These are phyloP conservation scores for Hippoglossus stenolepis DNA, from an alignment of 2,113 vertebrate genomes.

Conservation along the genomic window DNA sequence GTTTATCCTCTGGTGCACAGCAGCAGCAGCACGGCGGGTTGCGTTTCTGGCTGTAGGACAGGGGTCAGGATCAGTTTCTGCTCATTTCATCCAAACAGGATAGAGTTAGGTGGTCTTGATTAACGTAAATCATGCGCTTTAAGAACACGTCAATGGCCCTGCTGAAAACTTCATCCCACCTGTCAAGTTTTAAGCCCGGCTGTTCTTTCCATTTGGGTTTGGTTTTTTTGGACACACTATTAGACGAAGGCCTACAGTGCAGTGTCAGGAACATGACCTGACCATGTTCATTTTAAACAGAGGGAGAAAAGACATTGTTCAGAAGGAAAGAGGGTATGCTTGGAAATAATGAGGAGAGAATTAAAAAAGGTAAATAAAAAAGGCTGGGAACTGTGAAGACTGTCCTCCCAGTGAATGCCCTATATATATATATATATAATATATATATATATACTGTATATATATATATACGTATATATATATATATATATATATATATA, in stretches of 20 bases:
- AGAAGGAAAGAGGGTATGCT: background rate
- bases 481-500: too few relatives aligned
- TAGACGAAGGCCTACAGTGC: background rate
- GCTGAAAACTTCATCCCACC: background rate
- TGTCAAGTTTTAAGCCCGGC: background rate
- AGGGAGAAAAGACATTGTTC: background rate
- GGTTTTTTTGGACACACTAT: background rate
- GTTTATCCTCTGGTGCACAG: background rate
- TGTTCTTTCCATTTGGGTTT: background rate
- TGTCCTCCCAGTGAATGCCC: too few relatives aligned
- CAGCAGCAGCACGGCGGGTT: too few relatives aligned
- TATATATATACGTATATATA: too few relatives aligned
- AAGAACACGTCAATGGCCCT: background rate
- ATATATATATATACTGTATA: too few relatives aligned
- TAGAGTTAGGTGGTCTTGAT: background rate
- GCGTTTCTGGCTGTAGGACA: background rate
- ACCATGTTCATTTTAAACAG: background rate
- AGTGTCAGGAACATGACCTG: background rate
- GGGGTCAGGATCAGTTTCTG: background rate
- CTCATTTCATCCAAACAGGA: background rate
- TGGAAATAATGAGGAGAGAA: too few relatives aligned
- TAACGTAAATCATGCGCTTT: background rate
- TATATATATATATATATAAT: too few relatives aligned
- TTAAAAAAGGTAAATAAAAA: too few relatives aligned
- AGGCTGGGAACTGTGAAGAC: too few relatives aligned